Evolutionary conservation across 2,113 vertebrate genomes (phyloP), one percentile per base, ranked within the genome.

Genomic region (Symphodus melops): DNA sequence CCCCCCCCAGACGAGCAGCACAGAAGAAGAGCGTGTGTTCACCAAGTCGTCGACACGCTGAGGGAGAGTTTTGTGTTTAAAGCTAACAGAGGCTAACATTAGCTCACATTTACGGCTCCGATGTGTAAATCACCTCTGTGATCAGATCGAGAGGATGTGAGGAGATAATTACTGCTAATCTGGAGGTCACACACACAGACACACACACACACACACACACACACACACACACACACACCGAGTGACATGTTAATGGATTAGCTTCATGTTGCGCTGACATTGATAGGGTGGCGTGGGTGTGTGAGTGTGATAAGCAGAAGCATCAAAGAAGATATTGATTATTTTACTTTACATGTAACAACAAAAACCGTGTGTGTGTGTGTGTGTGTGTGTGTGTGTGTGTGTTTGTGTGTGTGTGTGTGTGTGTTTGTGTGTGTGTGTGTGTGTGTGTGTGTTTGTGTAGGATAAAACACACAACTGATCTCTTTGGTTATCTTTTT

Each of bases 201-300:
- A 54, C 5, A 75, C 33, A 19, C 42, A 53, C 33, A 74, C 55
- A 54, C 7, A 75, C 33, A 19, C 42, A 53, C 33, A 74, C 55
- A 54, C 57, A 51, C 61, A 57, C 52, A 39, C 41, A 19, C 42
- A 53, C 33, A 74, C 55, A 54, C 7, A 75, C 33, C 55, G 66
- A 88, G 84, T 90, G 89, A 90, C 87, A 86, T 66, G 37, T 89
- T 83, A 91, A 91, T 91, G 85, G 86, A 93, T 93, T 90, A 86
- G 83, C 86, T 79, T 91, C 87, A 85, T 90, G 90, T 90, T 86
- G 76, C 12, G 37, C 75, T 71, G 85, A 85, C 85, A 86, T 68
- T 86, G 78, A 89, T 77, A 17, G 69, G 69, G 70, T 76, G 72
- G 73, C 44, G 80, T 83, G 80, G 83, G 82, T 77, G 78, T 70